Evolutionary conservation across 2,797 vertebrate genomes (phyloP).

Genomic region (Catamblyrhynchus diadema): DNA sequence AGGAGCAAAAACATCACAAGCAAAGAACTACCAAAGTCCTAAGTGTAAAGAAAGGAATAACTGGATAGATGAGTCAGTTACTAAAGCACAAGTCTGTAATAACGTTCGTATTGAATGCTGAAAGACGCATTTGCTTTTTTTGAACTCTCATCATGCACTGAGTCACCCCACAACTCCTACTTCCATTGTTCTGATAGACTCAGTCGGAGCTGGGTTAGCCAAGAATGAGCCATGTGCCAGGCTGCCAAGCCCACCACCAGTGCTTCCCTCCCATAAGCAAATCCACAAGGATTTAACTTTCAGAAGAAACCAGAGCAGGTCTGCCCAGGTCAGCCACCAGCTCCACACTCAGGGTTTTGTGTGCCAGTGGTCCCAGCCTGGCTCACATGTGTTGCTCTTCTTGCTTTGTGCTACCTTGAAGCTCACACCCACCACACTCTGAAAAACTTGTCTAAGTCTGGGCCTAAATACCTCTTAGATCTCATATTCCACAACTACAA

Average conservation of each 20-base stretch:
- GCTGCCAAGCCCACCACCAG: neutral
- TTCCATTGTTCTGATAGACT: neutral
- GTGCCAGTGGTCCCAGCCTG: neutral
- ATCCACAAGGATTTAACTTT: neutral
- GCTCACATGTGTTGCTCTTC: neutral
- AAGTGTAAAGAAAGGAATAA: slow-evolving; percentile 17
- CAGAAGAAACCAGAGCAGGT: neutral
- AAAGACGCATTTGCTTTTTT: slow-evolving; percentile 29
- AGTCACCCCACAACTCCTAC: slow-evolving; percentile 46
- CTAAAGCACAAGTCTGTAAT: neutral
- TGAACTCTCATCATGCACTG: slow-evolving; percentile 30
- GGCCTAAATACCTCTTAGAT: neutral
- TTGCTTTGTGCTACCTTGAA: neutral
- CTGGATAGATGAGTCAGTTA: slow-evolving; percentile 19
- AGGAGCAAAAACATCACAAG: slow-evolving; percentile 52
- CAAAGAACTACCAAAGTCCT: neutral
- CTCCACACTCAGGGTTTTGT: neutral
- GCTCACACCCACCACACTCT: neutral
- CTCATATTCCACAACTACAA: neutral
- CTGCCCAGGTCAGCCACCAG: neutral
- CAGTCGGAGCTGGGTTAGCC: neutral
- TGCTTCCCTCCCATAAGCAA: neutral
- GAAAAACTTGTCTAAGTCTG: neutral
- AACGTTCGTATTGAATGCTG: neutral
- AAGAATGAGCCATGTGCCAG: neutral